phyloP scores from a whole-genome alignment of 53 echinoderm and acorn worm genomes.

The Paracentrotus lividus region DNA sequence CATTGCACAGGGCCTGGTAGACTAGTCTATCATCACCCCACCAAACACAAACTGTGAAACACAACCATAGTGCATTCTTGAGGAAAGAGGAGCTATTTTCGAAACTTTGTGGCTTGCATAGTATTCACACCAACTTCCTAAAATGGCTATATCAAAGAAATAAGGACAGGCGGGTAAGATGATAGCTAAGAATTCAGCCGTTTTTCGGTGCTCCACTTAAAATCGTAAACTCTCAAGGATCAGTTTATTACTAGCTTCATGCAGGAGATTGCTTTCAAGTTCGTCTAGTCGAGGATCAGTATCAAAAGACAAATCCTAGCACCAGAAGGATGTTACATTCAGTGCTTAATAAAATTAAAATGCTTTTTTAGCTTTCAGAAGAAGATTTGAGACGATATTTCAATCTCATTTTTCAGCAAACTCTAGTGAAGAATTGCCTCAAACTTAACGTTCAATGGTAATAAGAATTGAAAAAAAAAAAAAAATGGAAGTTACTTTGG shows the following conservation, averaged over 20 bases:
- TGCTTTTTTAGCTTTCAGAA: not conserved
- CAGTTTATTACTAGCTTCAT: not conserved
- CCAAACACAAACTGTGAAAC: not conserved
- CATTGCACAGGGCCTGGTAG: not conserved
- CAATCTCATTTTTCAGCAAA: not conserved
- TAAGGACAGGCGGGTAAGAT: not conserved
- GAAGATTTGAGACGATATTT: too few species aligned
- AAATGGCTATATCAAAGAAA: not conserved
- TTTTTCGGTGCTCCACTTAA: not conserved
- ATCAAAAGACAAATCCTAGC: not conserved
- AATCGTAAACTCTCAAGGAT: not conserved
- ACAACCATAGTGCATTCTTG: too few species aligned
- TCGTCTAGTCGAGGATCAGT: not conserved
- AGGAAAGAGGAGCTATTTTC: not conserved
- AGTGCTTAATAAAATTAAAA: not conserved
- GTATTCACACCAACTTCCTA: slow-evolving; percentile 41
- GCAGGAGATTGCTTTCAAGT: not conserved
- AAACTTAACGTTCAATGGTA: too few species aligned
- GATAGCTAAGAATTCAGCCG: not conserved
- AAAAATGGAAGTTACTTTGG: too few species aligned
- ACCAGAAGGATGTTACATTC: not conserved
- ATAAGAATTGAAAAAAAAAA: too few species aligned
- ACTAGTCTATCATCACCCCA: slow-evolving; percentile 31
- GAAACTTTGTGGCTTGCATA: not conserved
- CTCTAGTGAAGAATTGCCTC: too few species aligned